Conservation (phyloP, 2,888 invertebrate species). For the Tachina lurida region DNA sequence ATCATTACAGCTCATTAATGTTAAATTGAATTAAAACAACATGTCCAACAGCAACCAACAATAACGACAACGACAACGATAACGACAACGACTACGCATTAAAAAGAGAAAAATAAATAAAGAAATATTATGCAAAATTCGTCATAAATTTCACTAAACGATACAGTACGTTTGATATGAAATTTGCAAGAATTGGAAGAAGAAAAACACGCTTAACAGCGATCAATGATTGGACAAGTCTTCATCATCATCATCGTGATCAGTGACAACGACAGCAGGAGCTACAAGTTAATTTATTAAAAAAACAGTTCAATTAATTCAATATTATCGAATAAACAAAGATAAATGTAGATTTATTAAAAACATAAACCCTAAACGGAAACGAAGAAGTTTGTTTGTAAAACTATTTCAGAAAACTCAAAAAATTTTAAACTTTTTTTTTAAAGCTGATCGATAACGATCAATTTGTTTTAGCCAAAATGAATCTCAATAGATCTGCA, state of each 20-base stretch:
- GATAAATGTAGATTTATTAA: neutral
- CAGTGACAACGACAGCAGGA: conserved; percentile 61
- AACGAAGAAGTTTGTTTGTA: conserved; percentile 9
- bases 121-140: conserved; percentile 64
- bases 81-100: conserved; percentile 33
- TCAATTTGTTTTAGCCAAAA: no score
- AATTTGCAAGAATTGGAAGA: conserved; percentile 66
- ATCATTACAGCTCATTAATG: conserved; percentile 72
- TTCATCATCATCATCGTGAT: conserved; percentile 29
- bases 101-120: conserved; percentile 11
- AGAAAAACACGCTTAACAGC: conserved; percentile 58
- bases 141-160: conserved; percentile 65
- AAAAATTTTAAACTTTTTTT: neutral
- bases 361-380: conserved; percentile 20
- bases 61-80: conserved; percentile 51
- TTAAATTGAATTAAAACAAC: conserved; percentile 67
- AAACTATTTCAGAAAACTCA: neutral
- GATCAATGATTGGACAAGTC: conserved; percentile 64
- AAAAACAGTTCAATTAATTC: conserved; percentile 54
- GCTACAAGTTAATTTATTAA: conserved; percentile 58
- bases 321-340: conserved; percentile 5
- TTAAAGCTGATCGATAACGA: no score
- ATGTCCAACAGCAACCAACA: conserved; percentile 60
- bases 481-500: no score
- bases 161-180: conserved; percentile 58